A percentile compares a stretch with the other conserved stretches of the same genome.
These are phyloP conservation scores for Mimachlamys varia DNA, from an alignment of 2,888 invertebrate genomes.

Conservation along the genomic window DNA sequence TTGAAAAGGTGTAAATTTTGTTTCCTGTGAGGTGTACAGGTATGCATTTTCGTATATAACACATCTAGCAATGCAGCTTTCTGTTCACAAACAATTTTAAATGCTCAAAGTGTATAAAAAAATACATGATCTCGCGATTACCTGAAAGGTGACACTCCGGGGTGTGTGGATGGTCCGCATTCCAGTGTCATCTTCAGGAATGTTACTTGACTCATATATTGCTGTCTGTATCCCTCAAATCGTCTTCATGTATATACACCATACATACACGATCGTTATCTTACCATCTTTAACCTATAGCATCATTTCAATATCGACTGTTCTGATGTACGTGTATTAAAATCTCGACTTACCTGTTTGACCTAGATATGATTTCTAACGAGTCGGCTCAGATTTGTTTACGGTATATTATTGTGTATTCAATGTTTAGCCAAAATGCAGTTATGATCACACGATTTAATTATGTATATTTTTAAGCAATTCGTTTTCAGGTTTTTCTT, in stretches of 20 bases:
- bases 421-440: background rate
- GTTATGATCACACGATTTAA: background rate
- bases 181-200: conserved; percentile 30
- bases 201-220: conserved; percentile 34
- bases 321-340: background rate
- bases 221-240: background rate
- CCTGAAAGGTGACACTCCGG: conserved; percentile 28
- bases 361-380: background rate
- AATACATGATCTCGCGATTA: background rate
- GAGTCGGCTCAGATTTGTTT: background rate
- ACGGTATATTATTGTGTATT: background rate
- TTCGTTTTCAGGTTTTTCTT: no score
- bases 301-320: background rate
- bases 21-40: conserved; percentile 21
- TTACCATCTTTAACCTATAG: background rate
- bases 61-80: background rate
- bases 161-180: conserved; percentile 36
- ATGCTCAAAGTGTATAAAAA: background rate
- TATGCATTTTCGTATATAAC: background rate
- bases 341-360: conserved; percentile 12
- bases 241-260: background rate
- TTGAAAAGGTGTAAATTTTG: conserved; percentile 34
- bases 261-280: background rate
- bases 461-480: background rate
- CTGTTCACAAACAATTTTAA: background rate